phyloP scores from a whole-genome alignment of 2,113 vertebrate species.

The Coracopsis vasa region DNA sequence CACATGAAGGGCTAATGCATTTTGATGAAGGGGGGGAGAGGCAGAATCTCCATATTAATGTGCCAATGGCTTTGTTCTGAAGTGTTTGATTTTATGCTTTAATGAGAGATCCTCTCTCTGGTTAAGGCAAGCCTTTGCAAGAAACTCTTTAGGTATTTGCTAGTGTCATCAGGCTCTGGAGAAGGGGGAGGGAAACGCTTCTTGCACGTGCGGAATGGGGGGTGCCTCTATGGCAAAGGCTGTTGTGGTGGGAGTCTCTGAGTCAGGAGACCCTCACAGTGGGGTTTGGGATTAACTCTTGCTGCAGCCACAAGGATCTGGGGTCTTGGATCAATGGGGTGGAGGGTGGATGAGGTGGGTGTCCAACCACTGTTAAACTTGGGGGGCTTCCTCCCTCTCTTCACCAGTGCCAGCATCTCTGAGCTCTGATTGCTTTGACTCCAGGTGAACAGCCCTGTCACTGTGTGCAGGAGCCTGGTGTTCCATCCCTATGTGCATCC shows the following conservation, averaged over 20 bases:
- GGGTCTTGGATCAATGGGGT: not conserved
- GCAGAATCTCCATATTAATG: conserved; percentile 43
- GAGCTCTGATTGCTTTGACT: not conserved
- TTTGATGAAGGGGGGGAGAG: not conserved
- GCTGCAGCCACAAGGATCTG: not conserved
- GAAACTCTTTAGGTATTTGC: not conserved
- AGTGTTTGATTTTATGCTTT: conserved; percentile 34
- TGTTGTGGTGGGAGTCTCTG: not conserved
- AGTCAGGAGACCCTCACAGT: not conserved
- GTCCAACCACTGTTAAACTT: accelerated
- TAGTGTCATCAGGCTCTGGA: not conserved
- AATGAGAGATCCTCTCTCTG: conserved; percentile 8
- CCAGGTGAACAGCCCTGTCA: not conserved
- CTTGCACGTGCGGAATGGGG: too few species aligned
- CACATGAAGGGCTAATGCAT: conserved; percentile 24
- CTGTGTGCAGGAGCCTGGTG: not conserved
- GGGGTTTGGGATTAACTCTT: not conserved
- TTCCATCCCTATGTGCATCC: not conserved
- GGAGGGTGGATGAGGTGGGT: not conserved
- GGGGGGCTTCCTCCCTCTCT: not conserved
- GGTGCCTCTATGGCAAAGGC: not conserved
- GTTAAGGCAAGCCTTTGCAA: conserved; percentile 36
- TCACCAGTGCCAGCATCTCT: not conserved
- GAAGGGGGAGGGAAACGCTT: not conserved
- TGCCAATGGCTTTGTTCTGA: conserved; percentile 30